Evolutionary conservation across 2,888 invertebrate genomes (phyloP), one percentile per base, ranked within the genome.

Genomic region (Leptopilina syphax): DNA sequence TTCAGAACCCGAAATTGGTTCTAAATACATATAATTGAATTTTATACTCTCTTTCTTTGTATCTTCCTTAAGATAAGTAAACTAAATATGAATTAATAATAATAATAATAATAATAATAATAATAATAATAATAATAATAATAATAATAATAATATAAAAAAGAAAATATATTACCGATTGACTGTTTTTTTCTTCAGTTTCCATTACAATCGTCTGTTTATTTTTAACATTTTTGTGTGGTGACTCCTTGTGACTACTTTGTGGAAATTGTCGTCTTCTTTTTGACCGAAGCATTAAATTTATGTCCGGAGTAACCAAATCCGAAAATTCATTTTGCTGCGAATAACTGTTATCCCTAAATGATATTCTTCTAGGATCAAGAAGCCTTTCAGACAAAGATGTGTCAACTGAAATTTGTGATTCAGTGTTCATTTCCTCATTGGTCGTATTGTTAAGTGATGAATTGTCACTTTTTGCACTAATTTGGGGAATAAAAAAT

Each of bases 281-380:
- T 78, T 89, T 90, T 6, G 88, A 86, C 13, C 89, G 87, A 47
- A 87, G 79, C 34, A 87, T 86, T 8, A 91, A 82, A 86, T 89
- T 91, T 18, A 91, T 84, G 76, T 91, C 90, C 6, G 92, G 91
- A 5, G 91, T 90, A 10, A 87, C 85, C 65, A 92, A 86, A 80
- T 91, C 89, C 79, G 84, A 85, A 81, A 92, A 92, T 78, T 92
- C 91, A 5, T 88, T 87, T 77, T 89, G 89, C 24, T 87, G 89
- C 0, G 87, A 87, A 70, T 86, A 88, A 80, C 83, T 87, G n/a
- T 88, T 87, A 66, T 92, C 90, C 73, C 91, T 88, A 60, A 91
- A 90, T 9, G 90, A 91, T 77, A 92, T 91, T 81, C 86, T 91
- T 78, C 85, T 84, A 6, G 91, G 88, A 85, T 92, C 91, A 63